Conservation (phyloP, 35 echinoderm and acorn worm species). For the Eucidaris tribuloides region DNA sequence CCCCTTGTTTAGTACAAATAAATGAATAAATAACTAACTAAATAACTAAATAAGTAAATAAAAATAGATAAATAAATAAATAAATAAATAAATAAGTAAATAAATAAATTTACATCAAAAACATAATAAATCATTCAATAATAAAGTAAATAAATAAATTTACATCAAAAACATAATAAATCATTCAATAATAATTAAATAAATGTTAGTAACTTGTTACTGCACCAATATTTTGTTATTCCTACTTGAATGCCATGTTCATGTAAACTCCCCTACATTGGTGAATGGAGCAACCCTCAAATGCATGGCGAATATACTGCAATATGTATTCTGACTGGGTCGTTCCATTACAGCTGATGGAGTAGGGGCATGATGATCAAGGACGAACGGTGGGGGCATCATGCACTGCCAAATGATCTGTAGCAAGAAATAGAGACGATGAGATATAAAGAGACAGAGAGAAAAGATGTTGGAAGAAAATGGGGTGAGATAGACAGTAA, state of each 20-base stretch:
- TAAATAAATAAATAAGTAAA: too few species aligned
- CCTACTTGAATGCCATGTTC: too few species aligned
- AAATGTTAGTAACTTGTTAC: neutral
- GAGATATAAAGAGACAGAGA: constrained; percentile 10
- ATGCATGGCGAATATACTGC: neutral
- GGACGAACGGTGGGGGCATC: neutral
- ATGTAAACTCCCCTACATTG: neutral
- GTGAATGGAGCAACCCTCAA: neutral
- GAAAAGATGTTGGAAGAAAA: neutral
- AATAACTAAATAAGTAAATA: too few species aligned
- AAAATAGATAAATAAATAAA: too few species aligned
- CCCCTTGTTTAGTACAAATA: too few species aligned
- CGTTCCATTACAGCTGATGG: neutral
- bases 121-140: neutral
- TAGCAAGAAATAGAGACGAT: neutral
- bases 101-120: neutral
- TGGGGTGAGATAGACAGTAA: neutral
- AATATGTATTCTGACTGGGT: neutral
- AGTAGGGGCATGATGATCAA: neutral
- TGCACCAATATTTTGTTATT: too few species aligned
- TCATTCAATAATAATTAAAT: neutral
- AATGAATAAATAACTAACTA: too few species aligned
- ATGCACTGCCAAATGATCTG: constrained; percentile 37
- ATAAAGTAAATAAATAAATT: neutral
- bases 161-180: neutral